phyloP scores from a whole-genome alignment of 2,113 vertebrate species.

The Ceyx melanurus region DNA sequence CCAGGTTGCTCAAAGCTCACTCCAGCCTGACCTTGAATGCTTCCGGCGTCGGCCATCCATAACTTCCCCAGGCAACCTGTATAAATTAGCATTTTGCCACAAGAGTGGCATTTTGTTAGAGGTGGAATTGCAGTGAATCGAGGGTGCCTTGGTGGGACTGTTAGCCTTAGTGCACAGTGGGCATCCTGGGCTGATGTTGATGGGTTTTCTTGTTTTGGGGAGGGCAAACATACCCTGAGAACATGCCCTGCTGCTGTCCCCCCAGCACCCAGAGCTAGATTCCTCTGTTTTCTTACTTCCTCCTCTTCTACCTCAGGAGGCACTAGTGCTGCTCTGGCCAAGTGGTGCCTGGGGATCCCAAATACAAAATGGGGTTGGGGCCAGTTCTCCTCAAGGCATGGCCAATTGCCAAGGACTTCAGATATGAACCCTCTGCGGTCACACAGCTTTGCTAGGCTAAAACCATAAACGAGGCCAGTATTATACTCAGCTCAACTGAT shows the following conservation, averaged over 20 bases:
- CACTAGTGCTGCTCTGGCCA: neutral
- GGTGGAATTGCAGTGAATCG: neutral
- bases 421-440: neutral
- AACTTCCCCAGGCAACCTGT: neutral
- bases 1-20: neutral
- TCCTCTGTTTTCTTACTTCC: neutral
- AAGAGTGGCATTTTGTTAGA: neutral
- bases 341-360: neutral
- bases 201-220: neutral
- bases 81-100: neutral
- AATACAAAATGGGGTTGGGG: rapidly evolving
- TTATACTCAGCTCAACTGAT: neutral
- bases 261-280: neutral
- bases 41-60: neutral
- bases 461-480: neutral
- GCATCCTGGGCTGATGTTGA: neutral
- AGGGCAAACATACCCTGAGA: neutral
- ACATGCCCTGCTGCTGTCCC: neutral
- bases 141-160: neutral
- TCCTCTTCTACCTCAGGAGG: neutral
- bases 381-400: neutral
- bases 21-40: neutral
- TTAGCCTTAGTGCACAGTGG: rapidly evolving
- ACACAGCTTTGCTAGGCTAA: neutral
- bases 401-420: no score